Evolutionary conservation across 92 coral and sea anemone species (phyloP).

Genomic region (Zoanthus solanderi): DNA sequence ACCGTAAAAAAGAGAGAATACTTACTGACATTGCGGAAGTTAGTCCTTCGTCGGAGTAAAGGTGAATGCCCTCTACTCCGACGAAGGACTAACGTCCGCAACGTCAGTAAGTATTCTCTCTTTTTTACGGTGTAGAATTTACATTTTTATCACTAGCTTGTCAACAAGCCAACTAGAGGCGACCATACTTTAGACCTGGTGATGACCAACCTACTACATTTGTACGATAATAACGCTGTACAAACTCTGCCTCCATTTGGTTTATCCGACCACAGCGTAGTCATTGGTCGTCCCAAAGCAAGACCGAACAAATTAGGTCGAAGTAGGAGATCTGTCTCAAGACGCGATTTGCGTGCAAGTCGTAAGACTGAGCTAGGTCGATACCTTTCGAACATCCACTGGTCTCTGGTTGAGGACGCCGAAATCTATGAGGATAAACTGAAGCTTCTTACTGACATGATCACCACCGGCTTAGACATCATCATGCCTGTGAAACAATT

Average conservation of each 20-base stretch:
- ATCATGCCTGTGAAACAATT: not conserved
- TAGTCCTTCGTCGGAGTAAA: too few relatives aligned
- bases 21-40: too few relatives aligned
- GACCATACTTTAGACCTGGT: not conserved
- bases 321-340: not conserved
- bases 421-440: too few relatives aligned
- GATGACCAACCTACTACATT: not conserved
- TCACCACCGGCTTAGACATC: too few relatives aligned
- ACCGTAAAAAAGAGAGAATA: too few relatives aligned
- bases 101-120: too few relatives aligned
- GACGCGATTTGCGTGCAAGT: not conserved
- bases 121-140: too few relatives aligned
- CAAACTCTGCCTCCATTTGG: not conserved
- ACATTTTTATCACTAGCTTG: not conserved
- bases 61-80: too few relatives aligned
- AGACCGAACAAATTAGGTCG: not conserved
- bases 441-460: too few relatives aligned
- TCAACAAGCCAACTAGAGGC: not conserved
- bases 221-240: not conserved
- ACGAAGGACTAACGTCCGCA: too few relatives aligned
- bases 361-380: not conserved
- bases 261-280: not conserved
- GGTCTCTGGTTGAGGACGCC: too few relatives aligned
- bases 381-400: not conserved
- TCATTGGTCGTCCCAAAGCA: not conserved